A percentile compares a stretch with the other conserved stretches of the same genome.
phyloP scores from a whole-genome alignment of 2,113 vertebrate genomes.

The Pogonocichla stellata region DNA sequence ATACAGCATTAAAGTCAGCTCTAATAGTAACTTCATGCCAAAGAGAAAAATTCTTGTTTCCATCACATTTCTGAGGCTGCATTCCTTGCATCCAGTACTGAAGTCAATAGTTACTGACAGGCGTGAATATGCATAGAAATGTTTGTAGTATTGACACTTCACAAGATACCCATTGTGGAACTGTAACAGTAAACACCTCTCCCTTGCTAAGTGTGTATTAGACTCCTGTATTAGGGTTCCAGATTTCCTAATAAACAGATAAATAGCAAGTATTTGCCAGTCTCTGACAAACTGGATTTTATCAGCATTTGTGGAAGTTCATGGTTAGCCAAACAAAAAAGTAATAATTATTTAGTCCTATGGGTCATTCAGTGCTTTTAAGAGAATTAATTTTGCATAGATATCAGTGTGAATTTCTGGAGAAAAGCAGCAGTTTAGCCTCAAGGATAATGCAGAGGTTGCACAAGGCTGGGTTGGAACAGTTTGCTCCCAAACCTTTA shows the following conservation, averaged over 20 bases:
- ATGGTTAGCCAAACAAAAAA: neutral
- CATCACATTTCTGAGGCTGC: neutral
- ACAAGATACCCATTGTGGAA: neutral
- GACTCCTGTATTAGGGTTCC: neutral
- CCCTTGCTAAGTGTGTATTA: neutral
- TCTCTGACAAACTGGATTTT: neutral
- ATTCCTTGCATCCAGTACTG: neutral
- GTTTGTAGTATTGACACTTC: neutral
- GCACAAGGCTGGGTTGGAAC: neutral
- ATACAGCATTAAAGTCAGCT: neutral
- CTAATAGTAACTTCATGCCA: neutral
- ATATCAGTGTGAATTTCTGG: neutral
- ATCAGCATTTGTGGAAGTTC: neutral
- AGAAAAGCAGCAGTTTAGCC: neutral
- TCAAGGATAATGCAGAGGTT: neutral
- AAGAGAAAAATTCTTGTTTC: neutral
- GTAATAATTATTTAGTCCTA: neutral
- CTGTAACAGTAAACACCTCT: neutral
- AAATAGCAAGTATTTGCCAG: neutral
- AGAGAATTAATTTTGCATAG: neutral
- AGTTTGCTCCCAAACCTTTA: neutral
- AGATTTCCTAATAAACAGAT: neutral
- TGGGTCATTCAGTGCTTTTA: neutral
- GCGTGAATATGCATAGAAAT: neutral
- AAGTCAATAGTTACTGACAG: neutral